These are phyloP conservation scores for Acromyrmex heyeri DNA, from an alignment of 1,140 invertebrate species.

Conservation along the genomic window DNA sequence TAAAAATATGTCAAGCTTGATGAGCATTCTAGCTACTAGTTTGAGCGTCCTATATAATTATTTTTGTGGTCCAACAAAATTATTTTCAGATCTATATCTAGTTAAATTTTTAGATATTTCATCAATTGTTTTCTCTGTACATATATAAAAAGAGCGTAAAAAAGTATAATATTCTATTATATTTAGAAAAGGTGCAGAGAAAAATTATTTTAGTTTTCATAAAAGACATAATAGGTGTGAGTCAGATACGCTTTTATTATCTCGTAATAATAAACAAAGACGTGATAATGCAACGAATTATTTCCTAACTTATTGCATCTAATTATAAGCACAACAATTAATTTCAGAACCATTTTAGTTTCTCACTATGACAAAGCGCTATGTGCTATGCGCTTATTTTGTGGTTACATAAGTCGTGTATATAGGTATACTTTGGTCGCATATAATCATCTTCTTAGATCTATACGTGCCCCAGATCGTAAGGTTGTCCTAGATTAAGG, in stretches of 20 bases:
- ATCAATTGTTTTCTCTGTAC: no score
- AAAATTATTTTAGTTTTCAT: background rate
- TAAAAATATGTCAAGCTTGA: no score
- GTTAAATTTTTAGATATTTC: no score
- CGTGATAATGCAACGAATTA: background rate
- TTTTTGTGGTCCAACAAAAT: no score
- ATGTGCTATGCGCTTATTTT: slow-evolving; percentile 15
- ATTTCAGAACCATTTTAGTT: background rate
- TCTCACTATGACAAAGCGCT: background rate
- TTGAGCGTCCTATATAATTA: no score
- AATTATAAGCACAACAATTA: slow-evolving; percentile 3
- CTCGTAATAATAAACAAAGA: background rate
- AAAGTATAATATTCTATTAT: slow-evolving; percentile 4
- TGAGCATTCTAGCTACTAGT: no score
- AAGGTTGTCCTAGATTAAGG: slow-evolving; percentile 59
- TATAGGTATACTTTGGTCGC: slow-evolving; percentile 1
- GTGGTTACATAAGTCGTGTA: slow-evolving; percentile 16
- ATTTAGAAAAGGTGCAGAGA: background rate
- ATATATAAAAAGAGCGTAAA: background rate
- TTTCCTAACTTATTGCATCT: background rate
- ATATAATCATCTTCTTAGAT: slow-evolving; percentile 39
- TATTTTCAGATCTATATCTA: no score
- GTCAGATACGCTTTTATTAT: background rate
- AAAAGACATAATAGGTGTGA: background rate
- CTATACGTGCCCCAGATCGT: slow-evolving; percentile 60